Evolutionary conservation across 35 echinoderm and acorn worm species (phyloP).

Genomic region (Diadema setosum): DNA sequence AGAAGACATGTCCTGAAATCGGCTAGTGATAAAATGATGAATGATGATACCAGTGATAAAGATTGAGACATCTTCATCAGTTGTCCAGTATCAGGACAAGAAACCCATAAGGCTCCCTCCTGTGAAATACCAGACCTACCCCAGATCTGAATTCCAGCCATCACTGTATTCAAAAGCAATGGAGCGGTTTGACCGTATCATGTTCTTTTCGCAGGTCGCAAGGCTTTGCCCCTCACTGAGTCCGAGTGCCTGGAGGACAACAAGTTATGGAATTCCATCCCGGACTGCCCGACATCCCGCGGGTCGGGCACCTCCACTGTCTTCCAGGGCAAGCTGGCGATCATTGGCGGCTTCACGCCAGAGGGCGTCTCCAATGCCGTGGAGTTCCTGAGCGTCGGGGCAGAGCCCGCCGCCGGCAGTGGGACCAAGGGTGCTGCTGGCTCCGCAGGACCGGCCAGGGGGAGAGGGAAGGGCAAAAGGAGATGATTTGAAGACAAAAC

Average conservation of each 20-base stretch:
- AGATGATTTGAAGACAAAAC: too few species aligned
- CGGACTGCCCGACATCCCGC: not conserved
- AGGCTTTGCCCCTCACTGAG: not conserved
- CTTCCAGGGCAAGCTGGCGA: not conserved
- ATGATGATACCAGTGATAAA: too few species aligned
- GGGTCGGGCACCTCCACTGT: not conserved
- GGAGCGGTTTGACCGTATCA: too few species aligned
- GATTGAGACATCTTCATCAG: too few species aligned
- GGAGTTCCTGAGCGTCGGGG: not conserved
- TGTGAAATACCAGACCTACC: too few species aligned
- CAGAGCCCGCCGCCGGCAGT: not conserved
- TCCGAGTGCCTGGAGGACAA: not conserved
- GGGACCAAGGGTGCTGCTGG: not conserved
- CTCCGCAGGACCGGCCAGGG: not conserved
- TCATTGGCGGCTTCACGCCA: constrained; percentile 34
- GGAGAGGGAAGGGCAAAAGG: not conserved
- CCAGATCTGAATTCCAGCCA: too few species aligned
- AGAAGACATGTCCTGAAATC: too few species aligned
- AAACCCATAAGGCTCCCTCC: too few species aligned
- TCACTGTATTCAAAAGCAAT: too few species aligned
- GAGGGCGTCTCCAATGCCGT: constrained; percentile 1
- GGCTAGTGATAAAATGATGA: too few species aligned
- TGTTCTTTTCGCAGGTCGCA: not conserved
- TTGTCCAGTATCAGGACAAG: too few species aligned
- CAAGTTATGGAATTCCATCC: not conserved